Base-by-base conservation (phyloP, 1,140 invertebrate genomes). In the Telenomus remus region DNA sequence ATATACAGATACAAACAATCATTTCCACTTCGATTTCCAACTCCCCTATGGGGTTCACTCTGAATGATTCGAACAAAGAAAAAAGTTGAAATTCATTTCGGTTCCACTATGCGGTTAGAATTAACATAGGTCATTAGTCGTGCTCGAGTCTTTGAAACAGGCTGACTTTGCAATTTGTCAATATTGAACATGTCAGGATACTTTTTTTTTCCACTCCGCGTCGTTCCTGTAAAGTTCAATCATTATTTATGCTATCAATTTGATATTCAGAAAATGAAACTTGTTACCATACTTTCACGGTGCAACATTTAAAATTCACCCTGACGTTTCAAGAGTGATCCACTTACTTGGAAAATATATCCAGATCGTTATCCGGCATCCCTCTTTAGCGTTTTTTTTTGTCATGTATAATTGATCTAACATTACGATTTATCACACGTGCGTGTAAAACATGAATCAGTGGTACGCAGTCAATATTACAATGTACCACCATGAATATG, bases 381-480 rank as follows among this genome's bases (percentile, higher is more conserved):
- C 54, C 43, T 13, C 46, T 16, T 48, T 27, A 27, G 6, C 6
- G 1, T 11, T 13, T 66, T 14, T 19, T 51, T 60, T 69, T 68
- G 59, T 39, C 49, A 54, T 69, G 65, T 69, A 69, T 69, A 69
- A 69, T 69, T 69, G 65, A 69, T 69, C 65, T 13, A 53, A 47
- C 56, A 69, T 69, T 69, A 53, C 65, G 56, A 69, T 69, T 69
- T 69, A 69, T 69, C 65, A 57, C 65, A 69, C 65, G 65, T 55
- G 56, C 65, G 56, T 69, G 65, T 69, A 69, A 69, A 69, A 69
- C 65, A 69, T 69, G 65, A 69, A 60, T 69, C 65, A 69, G 65
- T 69, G 56, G 65, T 60, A 69, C 65, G 65, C 60, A 56, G 65
- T 69, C 65, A 70, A 70, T 70, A 70, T 70, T 70, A 70, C 66